phyloP scores from a whole-genome alignment of 2,113 vertebrate species.

The Athene noctua region DNA sequence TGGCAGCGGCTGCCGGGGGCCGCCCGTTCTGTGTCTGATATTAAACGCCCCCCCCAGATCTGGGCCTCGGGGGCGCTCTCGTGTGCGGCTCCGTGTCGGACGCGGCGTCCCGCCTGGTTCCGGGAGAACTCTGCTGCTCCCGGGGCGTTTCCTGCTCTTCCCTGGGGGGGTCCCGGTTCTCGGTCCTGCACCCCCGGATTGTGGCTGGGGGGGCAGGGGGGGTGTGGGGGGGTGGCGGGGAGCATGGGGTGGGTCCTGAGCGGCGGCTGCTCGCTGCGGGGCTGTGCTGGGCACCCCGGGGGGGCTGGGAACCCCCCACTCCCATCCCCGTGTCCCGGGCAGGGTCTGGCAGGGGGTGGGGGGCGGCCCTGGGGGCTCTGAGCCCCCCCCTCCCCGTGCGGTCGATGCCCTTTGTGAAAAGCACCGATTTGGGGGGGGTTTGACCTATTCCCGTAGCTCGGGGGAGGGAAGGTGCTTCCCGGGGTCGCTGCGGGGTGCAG shows the following conservation, averaged over 20 bases:
- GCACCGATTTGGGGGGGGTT: not conserved
- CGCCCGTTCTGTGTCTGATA: no score
- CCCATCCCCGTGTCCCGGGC: not conserved
- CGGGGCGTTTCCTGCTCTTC: not conserved
- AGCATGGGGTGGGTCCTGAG: not conserved
- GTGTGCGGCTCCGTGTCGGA: not conserved
- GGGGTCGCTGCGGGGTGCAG: not conserved
- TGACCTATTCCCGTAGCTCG: not conserved
- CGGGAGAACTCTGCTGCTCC: rapidly evolving
- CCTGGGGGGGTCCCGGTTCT: not conserved
- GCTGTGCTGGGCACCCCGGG: rapidly evolving
- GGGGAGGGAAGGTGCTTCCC: not conserved
- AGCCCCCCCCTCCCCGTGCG: no score
- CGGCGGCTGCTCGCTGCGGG: rapidly evolving
- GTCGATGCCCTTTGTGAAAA: not conserved
- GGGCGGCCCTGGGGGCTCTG: not conserved
- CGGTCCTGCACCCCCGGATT: rapidly evolving
- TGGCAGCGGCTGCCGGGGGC: no score
- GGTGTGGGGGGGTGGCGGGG: no score
- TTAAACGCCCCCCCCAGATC: no score
- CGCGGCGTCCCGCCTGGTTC: no score
- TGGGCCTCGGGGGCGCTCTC: no score
- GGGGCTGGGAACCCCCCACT: no score
- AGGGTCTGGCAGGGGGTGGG: not conserved
- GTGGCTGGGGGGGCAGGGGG: no score